Base-by-base conservation (phyloP, 1,140 invertebrate genomes). In the Protaetia brevitarsis region DNA sequence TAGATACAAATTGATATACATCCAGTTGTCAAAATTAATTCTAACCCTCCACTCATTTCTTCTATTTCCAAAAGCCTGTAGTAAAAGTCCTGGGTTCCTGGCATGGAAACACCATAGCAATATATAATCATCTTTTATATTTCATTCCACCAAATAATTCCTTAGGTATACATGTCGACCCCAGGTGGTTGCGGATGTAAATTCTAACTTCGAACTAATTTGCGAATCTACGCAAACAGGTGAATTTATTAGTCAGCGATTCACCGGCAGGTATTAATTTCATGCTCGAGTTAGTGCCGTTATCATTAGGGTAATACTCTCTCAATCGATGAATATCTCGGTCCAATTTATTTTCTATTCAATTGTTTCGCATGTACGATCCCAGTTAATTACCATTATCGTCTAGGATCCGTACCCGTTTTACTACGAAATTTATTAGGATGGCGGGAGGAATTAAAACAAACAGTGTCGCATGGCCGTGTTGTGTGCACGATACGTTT, bases 321-420 rank as follows among this genome's bases (percentile, higher is more conserved):
- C 41, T 34, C 13, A 23, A 51, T 51, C 41, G 13, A 51, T 51
- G 16, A 51, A 51, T 51, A 51, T 23, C 41, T 51, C 41, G 26
- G 41, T 51, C 19, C 19, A 51, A 51, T 19, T 51, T 51, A 51
- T 51, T 51, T 19, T 51, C 21, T 51, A 51, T 51, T 51, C 41
- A 51, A 51, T 51, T 51, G 26, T 51, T 51, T 51, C 19, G 41
- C 41, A 51, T 51, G 41, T 51, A 51, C 41, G 2, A 19, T 51
- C 11, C 41, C 41, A 51, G 41, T 51, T 51, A 51, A 51, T 51
- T 51, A 51, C 41, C 2, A 23, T 51, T 51, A 51, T 51, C 19
- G 41, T 51, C 19, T 51, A 51, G 19, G 5, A 51, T 51, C 41
- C 13, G 41, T 51, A 51, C 16, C n/a, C 41, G 26, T 51, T 51